These are phyloP conservation scores for Melanotaenia boesemani DNA, from an alignment of 2,797 vertebrate genomes.

Conservation along the genomic window DNA sequence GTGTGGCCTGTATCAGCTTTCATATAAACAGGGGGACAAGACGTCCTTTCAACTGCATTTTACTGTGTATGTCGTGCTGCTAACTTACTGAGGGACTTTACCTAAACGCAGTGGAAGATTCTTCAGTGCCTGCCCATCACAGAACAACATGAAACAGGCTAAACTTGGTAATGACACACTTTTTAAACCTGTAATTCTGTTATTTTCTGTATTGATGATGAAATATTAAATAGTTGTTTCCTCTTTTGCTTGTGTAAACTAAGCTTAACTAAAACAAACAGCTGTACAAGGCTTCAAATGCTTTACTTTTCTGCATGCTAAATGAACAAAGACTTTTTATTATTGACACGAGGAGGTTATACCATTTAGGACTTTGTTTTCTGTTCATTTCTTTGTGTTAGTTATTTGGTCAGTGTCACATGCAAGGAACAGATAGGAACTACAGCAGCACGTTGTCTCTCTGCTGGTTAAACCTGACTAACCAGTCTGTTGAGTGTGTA, in stretches of 20 bases:
- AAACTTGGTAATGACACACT: slow-evolving; percentile 50
- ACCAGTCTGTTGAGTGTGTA: slow-evolving; percentile 34
- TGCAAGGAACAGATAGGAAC: slow-evolving; percentile 30
- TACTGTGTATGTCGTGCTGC: background rate
- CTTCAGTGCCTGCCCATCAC: background rate
- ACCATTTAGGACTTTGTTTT: background rate
- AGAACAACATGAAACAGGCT: slow-evolving; percentile 36
- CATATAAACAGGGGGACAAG: slow-evolving; percentile 10
- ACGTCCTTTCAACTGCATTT: too few species aligned
- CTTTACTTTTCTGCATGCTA: background rate
- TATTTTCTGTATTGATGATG: slow-evolving; percentile 8
- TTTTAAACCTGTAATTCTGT: slow-evolving; percentile 16
- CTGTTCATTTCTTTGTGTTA: background rate
- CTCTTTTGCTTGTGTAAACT: background rate
- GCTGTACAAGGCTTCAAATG: background rate
- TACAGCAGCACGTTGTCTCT: slow-evolving; percentile 5
- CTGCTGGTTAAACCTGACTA: slow-evolving; percentile 61
- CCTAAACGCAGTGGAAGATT: background rate
- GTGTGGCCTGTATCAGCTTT: slow-evolving; percentile 54
- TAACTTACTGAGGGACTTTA: background rate
- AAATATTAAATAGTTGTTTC: background rate
- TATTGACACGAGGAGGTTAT: background rate
- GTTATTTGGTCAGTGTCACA: slow-evolving; percentile 1
- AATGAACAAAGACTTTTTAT: background rate
- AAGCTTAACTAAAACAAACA: background rate